Evolutionary conservation across 2,797 vertebrate species (phyloP).

Genomic region (Psittacula derbiana): DNA sequence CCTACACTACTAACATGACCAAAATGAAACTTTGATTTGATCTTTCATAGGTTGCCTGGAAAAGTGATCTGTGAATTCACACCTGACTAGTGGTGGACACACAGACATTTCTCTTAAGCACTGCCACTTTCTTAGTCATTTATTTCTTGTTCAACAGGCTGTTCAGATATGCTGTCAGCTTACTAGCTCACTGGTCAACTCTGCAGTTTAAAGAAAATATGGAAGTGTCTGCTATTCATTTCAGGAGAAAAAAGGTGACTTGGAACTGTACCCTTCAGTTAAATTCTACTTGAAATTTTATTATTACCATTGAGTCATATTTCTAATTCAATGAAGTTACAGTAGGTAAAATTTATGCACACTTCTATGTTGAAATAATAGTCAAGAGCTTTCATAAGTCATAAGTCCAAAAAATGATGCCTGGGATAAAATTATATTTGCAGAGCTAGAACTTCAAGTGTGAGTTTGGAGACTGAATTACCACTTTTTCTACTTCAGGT

Average conservation of each 20-base stretch:
- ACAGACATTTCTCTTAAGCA: background rate
- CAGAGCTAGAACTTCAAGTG: background rate
- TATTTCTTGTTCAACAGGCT: background rate
- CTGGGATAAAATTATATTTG: background rate
- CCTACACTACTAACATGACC: background rate
- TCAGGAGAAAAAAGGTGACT: background rate
- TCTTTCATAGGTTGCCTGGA: background rate
- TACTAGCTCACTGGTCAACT: background rate
- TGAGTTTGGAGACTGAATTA: background rate
- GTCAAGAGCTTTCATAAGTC: background rate
- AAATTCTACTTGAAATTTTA: background rate
- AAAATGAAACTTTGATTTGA: background rate
- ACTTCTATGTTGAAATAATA: background rate
- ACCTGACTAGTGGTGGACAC: background rate
- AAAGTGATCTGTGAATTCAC: background rate
- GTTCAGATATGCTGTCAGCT: background rate
- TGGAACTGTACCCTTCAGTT: background rate
- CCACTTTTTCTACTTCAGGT: background rate
- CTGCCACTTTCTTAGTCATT: background rate
- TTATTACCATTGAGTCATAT: background rate
- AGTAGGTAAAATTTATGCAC: background rate
- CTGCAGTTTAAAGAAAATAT: background rate
- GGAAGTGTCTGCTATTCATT: background rate
- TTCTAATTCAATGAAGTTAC: background rate
- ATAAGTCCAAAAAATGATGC: background rate